These are phyloP conservation scores for Choloepus hoffmanni DNA, from an alignment of 2,113 vertebrate species.

Conservation along the genomic window DNA sequence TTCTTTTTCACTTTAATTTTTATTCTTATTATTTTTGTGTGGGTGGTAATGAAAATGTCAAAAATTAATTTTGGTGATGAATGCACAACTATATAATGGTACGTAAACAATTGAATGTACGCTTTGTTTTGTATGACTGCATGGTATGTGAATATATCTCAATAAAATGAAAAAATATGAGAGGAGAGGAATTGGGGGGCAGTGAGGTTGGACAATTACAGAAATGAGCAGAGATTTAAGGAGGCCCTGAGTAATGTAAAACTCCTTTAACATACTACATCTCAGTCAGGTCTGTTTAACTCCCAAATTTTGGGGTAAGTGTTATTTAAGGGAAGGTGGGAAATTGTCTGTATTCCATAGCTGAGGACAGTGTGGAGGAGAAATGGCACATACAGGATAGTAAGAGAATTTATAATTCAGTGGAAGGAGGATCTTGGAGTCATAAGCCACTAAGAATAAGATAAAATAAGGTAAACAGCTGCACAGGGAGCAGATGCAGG, in stretches of 20 bases:
- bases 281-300: neutral
- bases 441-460: neutral
- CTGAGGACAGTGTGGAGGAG: neutral
- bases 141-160: no score
- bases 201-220: neutral
- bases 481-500: neutral
- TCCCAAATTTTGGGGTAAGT: neutral
- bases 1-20: no score
- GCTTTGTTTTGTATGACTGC: no score
- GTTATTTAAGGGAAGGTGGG: neutral
- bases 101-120: no score
- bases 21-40: no score
- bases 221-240: neutral
- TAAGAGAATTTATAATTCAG: neutral
- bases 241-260: neutral
- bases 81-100: no score
- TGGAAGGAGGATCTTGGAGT: neutral
- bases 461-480: neutral
- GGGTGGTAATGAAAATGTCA: no score
- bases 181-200: neutral
- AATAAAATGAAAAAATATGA: neutral
- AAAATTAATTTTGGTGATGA: no score
- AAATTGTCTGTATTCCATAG: neutral
- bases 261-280: rapidly evolving
- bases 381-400: neutral